Evolutionary conservation across 2,888 invertebrate genomes (phyloP), one percentile per base, ranked within the genome.

Genomic region (Campoplex capitator): DNA sequence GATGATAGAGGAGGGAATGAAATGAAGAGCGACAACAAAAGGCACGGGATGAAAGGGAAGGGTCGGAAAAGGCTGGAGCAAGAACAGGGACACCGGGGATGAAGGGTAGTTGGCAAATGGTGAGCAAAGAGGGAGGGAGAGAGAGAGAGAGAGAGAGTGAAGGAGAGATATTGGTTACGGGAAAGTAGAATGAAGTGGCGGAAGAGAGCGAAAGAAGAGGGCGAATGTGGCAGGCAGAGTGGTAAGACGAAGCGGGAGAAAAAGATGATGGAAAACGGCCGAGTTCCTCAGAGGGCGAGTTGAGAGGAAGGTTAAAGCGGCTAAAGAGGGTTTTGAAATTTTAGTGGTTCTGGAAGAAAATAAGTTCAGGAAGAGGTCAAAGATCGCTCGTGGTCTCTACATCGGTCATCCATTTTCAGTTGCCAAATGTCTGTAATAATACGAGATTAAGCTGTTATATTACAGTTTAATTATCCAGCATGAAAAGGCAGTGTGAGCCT

Each of bases 1-100:
- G 75, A 75, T 54, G 75, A 58, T 58, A 58, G 75, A 58, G 51
- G 58, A 45, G 58, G 58, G 45, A 58, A 75, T 45, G 75, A 42
- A 75, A 58, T 51, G 51, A 58, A n/a, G 56, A 38, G 75, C 75
- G 58, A 75, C 75, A 75, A 75, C 35, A 73, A 48, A 54, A 54
- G 54, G 38, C 23, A 38, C 35, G 73, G 54, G 28, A 56, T 54
- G 35, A 73, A 48, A 54, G 73, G n/a, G 54, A 54, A 54, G 28
- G 56, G 28, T 16, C 18, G 75, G 58, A 58, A 8, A 58, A 42
- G 42, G 23, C 38, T n/a, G 58, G 32, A 58, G 75, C 54, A 58
- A 58, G 56, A 75, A 35, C 58, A 75, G 42, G 75, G 75, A 74
- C 18, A 35, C 56, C 35, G 56, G 23, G 54, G 71, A 71, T 71